Conservation (phyloP, 2,797 vertebrate species). For the Mallotus villosus region DNA sequence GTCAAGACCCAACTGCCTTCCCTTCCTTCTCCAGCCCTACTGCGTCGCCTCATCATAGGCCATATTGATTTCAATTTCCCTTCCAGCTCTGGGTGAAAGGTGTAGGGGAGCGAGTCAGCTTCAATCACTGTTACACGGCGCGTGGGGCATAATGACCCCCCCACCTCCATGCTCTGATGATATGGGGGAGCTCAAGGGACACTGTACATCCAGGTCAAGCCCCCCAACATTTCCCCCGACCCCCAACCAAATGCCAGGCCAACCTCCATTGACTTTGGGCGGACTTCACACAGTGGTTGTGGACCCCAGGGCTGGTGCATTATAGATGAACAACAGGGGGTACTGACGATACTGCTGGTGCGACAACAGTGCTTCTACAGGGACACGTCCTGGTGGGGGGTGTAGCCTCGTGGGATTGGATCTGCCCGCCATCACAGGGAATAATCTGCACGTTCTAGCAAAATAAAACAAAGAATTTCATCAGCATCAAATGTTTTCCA, state of each 20-base stretch:
- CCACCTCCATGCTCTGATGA: constrained; percentile 34
- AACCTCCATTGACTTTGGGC: neutral
- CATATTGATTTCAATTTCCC: constrained; percentile 70
- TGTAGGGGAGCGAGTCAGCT: constrained; percentile 52
- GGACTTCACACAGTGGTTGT: constrained; percentile 19
- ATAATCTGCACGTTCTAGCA: constrained; percentile 43
- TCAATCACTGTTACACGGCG: constrained; percentile 41
- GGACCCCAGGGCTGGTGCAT: constrained; percentile 48
- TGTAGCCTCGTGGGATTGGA: constrained; percentile 7
- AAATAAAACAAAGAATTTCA: constrained; percentile 13
- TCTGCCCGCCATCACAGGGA: constrained; percentile 16
- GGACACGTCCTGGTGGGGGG: constrained; percentile 15
- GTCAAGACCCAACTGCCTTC: constrained; percentile 41
- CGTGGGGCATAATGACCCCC: constrained; percentile 47
- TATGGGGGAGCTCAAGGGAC: neutral
- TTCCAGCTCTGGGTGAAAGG: constrained; percentile 53
- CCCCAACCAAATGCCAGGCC: neutral
- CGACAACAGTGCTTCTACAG: constrained; percentile 44
- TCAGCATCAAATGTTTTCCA: neutral
- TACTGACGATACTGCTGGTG: constrained; percentile 28
- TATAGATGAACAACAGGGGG: constrained; percentile 49
- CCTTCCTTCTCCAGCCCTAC: constrained; percentile 8
- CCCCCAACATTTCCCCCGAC: neutral
- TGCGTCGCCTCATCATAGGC: constrained; percentile 61
- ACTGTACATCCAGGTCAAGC: constrained; percentile 61